Evolutionary conservation across 2,113 vertebrate genomes (phyloP).

Genomic region (Vicugna pacos): DNA sequence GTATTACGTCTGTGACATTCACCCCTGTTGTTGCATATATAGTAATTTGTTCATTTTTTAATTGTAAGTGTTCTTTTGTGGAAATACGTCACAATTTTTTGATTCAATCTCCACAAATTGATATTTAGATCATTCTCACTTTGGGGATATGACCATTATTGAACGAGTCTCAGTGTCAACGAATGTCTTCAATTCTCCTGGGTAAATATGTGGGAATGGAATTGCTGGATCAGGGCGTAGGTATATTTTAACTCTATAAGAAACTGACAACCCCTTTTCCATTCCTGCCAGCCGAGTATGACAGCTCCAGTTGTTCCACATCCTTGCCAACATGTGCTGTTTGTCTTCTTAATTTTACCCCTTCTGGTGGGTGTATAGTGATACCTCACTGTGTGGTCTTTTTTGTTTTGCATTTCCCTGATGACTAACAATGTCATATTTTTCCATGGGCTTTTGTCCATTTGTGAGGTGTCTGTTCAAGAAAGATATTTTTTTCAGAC

Average conservation of each 20-base stretch:
- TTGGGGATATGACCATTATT: not conserved
- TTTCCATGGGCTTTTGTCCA: not conserved
- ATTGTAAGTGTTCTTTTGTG: not conserved
- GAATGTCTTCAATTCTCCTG: constrained; percentile 34
- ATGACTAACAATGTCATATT: constrained; percentile 11
- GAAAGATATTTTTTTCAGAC: not conserved
- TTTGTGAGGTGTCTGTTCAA: not conserved
- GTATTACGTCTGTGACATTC: not conserved
- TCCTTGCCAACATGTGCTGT: constrained; percentile 21
- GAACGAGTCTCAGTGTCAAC: not conserved
- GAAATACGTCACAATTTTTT: not conserved
- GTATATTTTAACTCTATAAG: constrained; percentile 32
- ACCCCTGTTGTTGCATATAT: not conserved
- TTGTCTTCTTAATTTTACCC: constrained; percentile 61
- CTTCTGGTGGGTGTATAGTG: not conserved
- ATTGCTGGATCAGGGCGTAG: constrained; percentile 27
- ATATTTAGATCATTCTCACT: not conserved
- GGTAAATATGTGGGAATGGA: constrained; percentile 20
- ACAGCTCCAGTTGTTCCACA: constrained; percentile 34
- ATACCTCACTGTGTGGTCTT: not conserved
- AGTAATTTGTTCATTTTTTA: constrained; percentile 23
- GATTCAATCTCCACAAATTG: not conserved
- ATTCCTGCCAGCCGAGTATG: not conserved
- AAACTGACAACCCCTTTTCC: not conserved
- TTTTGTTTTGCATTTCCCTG: constrained; percentile 16